phyloP scores from a whole-genome alignment of 2,113 vertebrate species.

The Setophaga petechia region DNA sequence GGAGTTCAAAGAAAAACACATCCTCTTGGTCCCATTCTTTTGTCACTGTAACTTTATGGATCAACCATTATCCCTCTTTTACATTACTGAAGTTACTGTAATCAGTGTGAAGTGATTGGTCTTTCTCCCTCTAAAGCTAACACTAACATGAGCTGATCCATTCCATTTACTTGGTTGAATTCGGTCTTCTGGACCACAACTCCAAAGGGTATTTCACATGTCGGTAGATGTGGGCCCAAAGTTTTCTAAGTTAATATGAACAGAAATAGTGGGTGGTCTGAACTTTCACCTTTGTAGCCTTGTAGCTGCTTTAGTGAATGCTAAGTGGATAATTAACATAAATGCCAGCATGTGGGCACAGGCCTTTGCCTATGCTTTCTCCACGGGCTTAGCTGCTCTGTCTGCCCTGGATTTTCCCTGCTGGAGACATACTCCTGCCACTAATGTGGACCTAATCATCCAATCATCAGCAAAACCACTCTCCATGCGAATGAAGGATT shows the following conservation, averaged over 20 bases:
- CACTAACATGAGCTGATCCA: not conserved
- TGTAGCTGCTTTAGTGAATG: not conserved
- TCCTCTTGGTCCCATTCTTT: not conserved
- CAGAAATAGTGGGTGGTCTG: not conserved
- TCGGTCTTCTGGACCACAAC: too few relatives aligned
- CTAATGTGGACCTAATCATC: not conserved
- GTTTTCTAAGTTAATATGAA: not conserved
- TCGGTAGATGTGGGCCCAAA: not conserved
- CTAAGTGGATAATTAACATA: not conserved
- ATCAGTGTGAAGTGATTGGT: not conserved
- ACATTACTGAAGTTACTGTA: not conserved
- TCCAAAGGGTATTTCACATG: not conserved
- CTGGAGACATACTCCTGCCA: not conserved
- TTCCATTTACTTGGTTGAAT: not conserved
- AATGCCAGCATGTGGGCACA: not conserved
- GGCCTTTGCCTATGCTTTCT: not conserved
- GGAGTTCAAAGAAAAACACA: not conserved
- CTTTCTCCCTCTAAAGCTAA: not conserved
- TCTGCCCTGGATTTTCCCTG: not conserved
- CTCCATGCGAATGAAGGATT: not conserved
- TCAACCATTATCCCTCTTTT: not conserved
- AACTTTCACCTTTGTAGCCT: not conserved
- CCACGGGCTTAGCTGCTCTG: not conserved
- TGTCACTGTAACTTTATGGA: not conserved
- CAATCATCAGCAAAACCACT: not conserved